A percentile compares a stretch with the other conserved stretches of the same genome.
phyloP scores from a whole-genome alignment of 2,888 invertebrate genomes.

The Chalcosyrphus nemorum region DNA sequence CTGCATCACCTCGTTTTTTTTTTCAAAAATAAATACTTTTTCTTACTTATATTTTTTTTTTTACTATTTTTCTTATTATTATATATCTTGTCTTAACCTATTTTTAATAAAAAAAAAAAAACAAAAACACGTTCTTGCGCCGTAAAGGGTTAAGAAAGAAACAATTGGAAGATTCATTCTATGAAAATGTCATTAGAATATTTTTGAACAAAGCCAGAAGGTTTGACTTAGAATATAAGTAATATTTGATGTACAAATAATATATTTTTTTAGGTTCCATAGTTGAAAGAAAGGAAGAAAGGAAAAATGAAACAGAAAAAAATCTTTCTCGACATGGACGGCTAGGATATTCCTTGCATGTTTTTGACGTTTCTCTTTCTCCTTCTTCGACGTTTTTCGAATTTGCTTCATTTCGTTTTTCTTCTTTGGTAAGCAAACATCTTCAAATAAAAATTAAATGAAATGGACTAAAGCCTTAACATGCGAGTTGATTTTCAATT shows the following conservation, averaged over 20 bases:
- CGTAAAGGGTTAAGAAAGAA: neutral
- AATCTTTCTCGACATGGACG: no score
- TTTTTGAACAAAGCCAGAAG: slow-evolving; percentile 14
- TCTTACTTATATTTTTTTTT: neutral
- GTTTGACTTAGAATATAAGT: slow-evolving; percentile 24
- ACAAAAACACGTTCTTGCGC: slow-evolving; percentile 1
- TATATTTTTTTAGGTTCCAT: no score
- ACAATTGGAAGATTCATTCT: slow-evolving; percentile 12
- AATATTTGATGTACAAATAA: neutral
- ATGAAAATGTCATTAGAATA: slow-evolving; percentile 6
- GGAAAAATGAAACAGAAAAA: no score
- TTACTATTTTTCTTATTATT: neutral
- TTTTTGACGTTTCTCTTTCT: no score
- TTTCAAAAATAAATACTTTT: neutral
- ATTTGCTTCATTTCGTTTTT: no score
- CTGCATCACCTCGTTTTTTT: neutral
- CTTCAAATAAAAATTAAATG: no score
- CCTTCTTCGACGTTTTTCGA: no score
- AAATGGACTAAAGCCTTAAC: no score
- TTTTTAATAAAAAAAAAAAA: neutral
- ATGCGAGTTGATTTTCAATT: no score
- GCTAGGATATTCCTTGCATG: no score
- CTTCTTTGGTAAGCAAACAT: no score
- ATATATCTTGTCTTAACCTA: slow-evolving; percentile 1
- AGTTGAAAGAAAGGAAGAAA: no score